Base-by-base conservation (phyloP, 2,113 vertebrate species). In the Gopherus evgoodei region DNA sequence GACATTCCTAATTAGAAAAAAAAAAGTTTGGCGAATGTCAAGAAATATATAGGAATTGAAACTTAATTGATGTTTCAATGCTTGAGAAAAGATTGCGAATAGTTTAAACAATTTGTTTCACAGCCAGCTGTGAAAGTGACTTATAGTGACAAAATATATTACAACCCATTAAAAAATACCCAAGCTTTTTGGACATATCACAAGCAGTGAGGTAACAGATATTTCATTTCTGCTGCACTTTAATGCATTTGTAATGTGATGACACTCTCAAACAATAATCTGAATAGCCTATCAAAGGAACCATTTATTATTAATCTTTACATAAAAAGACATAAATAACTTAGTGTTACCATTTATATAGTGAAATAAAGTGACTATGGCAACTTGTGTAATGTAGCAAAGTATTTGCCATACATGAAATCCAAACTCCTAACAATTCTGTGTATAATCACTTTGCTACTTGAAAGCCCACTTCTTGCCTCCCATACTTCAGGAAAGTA, bases 111-210 rank as follows among this genome's bases (percentile, higher is more conserved):
- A 93, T 91, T 93, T 96, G 88, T 94, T 94, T 76, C 69, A 96
- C 54, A 95, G 79, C 1, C 14, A 96, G 49, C 97, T 97, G 84
- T 97, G 96, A 97, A 97, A 97, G 90, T 97, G 97, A 97, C 96
- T 97, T 95, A 87, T 84, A 94, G 83, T 96, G 97, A 95, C 91
- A 98, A 96, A 97, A 93, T 92, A 52, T 42, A 94, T 97, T 95
- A 94, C 11, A 83, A 53, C 17, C 65, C 83, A 75, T 83, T 93
- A 93, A 79, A 94, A 97, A 95, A 54, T 85, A 83, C 16, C 35
- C 88, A 95, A 97, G 81, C 27, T 91, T 96, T 97, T 95, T 95
- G 83, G 95, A 96, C 89, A 93, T 35, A 31, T 75, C 81, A 35
- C 90, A 96, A 95, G 91, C 83, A 82, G 31, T 54, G 42, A 96